Base-by-base conservation (phyloP, 1,140 invertebrate genomes). In the Portunus trituberculatus region DNA sequence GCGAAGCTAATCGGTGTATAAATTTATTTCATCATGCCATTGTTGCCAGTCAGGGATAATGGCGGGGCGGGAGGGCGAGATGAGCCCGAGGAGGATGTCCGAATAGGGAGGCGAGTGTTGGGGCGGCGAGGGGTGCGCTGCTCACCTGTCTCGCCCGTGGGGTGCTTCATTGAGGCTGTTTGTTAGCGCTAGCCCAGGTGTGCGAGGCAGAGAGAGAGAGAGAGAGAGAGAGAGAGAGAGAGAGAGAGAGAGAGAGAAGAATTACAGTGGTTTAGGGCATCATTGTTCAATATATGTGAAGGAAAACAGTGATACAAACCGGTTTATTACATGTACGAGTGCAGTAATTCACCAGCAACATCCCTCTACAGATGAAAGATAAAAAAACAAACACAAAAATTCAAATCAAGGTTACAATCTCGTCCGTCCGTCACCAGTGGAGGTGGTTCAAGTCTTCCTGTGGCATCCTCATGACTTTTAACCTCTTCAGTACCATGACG, bases 231-330 rank as follows among this genome's bases (percentile, higher is more conserved):
- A 32, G n/a, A 52, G 32, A 45, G 48, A 46, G 32, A 89, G 48
- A 89, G 32, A 88, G 87, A 88, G 87, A 88, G 87, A 88, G 87
- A 88, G 32, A 88, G 84, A 87, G n/a, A 31, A 14, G 10, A 39
- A 48, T 48, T 29, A 20, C 29, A 6, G 20, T n/a, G 16, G 52
- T 39, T 48, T 14, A 88, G 29, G 46, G 87, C 46, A 10, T 14
- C 16, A 39, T 39, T 39, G 6, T 6, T 39, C 1, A 39, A 39
- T 39, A 39, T 39, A 39, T 39, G 39, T 39, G 39, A 39, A 39
- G 39, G 39, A 39, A 39, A 39, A 6, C 39, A 39, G 1, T 6
- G 39, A 39, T 39, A 39, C 39, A 39, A 39, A 39, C 39, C 1
- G 6, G 39, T 39, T 2, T 39, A 39, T 39, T 39, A 39, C 6